Conservation (phyloP, 2,888 invertebrate genomes). For the Orthosia gothica region DNA sequence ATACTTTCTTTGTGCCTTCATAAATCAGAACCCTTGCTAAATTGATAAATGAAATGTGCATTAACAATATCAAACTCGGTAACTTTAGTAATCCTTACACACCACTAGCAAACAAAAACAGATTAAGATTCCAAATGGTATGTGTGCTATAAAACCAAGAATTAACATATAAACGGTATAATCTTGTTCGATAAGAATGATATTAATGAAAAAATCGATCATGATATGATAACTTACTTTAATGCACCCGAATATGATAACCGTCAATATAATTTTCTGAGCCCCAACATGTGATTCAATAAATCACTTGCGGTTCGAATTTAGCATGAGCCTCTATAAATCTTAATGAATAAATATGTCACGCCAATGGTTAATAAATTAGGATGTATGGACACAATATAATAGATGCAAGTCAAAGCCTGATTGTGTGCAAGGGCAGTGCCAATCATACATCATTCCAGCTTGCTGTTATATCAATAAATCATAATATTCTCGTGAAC, state of each 20-base stretch:
- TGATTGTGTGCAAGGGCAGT: conserved; percentile 51
- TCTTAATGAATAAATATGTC: conserved; percentile 52
- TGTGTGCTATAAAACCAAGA: conserved; percentile 5
- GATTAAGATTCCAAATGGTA: neutral
- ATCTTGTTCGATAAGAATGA: conserved; percentile 33
- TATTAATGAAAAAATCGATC: conserved; percentile 31
- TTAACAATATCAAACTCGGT: neutral
- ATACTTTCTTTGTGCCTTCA: neutral
- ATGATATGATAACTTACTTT: conserved; percentile 34
- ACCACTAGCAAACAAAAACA: neutral
- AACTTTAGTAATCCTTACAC: neutral
- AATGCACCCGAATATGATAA: conserved; percentile 43
- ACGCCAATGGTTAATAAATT: conserved; percentile 55
- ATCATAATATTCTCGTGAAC: conserved; percentile 48
- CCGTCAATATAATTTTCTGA: neutral
- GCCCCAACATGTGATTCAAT: neutral
- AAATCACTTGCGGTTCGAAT: conserved; percentile 22
- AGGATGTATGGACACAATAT: conserved; percentile 43
- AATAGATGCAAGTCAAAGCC: conserved; percentile 57
- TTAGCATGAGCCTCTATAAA: conserved; percentile 23
- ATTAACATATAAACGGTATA: conserved; percentile 9
- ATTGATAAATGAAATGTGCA: neutral
- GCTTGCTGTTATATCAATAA: conserved; percentile 37
- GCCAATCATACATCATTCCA: conserved; percentile 20
- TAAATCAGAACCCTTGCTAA: conserved; percentile 15